Conservation (phyloP, 2,113 vertebrate species). For the Bubo blakistoni region DNA sequence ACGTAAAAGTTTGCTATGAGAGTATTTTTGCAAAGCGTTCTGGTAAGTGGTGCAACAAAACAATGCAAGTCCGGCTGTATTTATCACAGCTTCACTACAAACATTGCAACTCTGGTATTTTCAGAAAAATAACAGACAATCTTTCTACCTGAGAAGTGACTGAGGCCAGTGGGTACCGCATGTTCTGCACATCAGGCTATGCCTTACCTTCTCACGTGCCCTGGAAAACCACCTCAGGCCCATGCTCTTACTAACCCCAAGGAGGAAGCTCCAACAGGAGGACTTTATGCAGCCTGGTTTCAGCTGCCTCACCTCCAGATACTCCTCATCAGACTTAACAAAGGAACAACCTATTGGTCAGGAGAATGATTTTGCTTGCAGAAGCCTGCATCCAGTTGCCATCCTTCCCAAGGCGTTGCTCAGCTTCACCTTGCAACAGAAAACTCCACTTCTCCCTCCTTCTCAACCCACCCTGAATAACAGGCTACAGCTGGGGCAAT, state of each 20-base stretch:
- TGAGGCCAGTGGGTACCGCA: rapidly evolving
- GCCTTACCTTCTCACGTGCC: rapidly evolving
- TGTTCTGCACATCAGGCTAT: rapidly evolving
- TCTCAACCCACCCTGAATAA: background rate
- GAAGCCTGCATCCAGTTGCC: background rate
- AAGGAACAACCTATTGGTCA: background rate
- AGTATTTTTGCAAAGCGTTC: background rate
- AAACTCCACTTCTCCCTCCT: background rate
- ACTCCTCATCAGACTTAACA: background rate
- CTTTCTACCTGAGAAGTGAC: background rate
- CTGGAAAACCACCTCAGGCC: background rate
- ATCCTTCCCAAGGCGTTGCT: background rate
- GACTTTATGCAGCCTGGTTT: background rate
- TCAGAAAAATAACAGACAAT: background rate
- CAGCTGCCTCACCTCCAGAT: background rate
- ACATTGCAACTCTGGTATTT: rapidly evolving
- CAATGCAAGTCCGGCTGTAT: background rate
- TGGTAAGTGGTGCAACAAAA: rapidly evolving
- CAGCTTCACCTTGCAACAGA: background rate
- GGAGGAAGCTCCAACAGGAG: background rate
- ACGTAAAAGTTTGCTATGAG: background rate
- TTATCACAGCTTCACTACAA: background rate
- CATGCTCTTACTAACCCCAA: background rate
- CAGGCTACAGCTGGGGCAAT: background rate
- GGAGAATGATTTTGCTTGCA: background rate